These are phyloP conservation scores for Cerastis rubricosa DNA, from an alignment of 2,888 invertebrate species.

Conservation along the genomic window DNA sequence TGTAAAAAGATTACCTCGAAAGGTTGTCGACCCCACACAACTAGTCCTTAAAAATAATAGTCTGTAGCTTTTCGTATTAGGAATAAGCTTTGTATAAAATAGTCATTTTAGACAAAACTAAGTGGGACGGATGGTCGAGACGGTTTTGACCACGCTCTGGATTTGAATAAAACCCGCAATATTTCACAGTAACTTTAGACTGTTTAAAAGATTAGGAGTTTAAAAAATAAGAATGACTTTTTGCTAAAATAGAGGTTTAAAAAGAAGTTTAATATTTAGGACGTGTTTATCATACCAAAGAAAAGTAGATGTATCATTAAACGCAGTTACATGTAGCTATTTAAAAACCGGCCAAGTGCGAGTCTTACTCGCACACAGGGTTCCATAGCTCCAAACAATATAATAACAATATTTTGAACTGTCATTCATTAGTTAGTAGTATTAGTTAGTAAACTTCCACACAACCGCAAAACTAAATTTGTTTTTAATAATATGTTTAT, in stretches of 20 bases:
- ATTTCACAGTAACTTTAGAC: background rate
- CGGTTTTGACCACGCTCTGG: background rate
- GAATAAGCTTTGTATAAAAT: slow-evolving; percentile 16
- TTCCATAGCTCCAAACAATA: too few relatives aligned
- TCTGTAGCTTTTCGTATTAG: background rate
- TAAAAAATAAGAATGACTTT: background rate
- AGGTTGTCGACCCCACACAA: background rate
- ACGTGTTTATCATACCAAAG: background rate
- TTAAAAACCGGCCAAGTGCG: background rate
- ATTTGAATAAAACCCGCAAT: background rate
- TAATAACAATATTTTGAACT: too few relatives aligned
- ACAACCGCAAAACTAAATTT: too few relatives aligned
- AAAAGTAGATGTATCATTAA: background rate
- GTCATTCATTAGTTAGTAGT: too few relatives aligned
- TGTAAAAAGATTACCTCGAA: background rate
- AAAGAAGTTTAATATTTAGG: background rate
- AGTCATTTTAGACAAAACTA: background rate
- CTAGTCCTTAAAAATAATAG: background rate
- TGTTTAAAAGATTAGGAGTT: background rate
- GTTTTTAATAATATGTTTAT: too few relatives aligned
- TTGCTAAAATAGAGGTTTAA: background rate
- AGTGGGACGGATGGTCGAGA: background rate
- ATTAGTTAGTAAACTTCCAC: too few relatives aligned
- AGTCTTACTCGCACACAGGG: too few relatives aligned
- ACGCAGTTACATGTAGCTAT: background rate